A percentile compares a stretch with the other conserved stretches of the same genome.
These are phyloP conservation scores for Cryptus armator DNA, from an alignment of 2,888 invertebrate genomes.

Conservation along the genomic window DNA sequence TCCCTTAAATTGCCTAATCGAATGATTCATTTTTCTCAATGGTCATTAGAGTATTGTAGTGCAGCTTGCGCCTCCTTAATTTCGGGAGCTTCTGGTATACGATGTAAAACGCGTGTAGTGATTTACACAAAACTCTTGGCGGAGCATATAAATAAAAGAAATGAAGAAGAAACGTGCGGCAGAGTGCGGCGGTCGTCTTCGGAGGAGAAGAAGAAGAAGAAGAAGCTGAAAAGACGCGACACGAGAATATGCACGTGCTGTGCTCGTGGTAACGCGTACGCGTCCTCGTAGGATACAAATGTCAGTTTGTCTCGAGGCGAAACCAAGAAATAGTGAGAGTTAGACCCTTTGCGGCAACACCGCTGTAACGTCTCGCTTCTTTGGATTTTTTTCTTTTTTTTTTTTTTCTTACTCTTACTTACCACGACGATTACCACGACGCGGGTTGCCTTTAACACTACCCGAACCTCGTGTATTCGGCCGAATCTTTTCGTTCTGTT, in stretches of 20 bases:
- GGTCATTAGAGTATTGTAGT: slow-evolving; percentile 5
- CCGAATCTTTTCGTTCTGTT: slow-evolving; percentile 52
- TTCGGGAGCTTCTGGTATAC: slow-evolving; percentile 30
- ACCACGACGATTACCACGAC: slow-evolving; percentile 50
- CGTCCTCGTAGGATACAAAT: slow-evolving; percentile 63
- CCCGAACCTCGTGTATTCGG: slow-evolving; percentile 61
- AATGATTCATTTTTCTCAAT: background rate
- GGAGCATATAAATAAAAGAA: slow-evolving; percentile 44
- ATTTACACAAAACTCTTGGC: slow-evolving; percentile 21
- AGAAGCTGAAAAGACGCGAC: slow-evolving; percentile 55
- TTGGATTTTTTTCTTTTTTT: slow-evolving; percentile 1
- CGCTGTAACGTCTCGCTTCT: slow-evolving; percentile 36
- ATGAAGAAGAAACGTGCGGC: slow-evolving; percentile 38
- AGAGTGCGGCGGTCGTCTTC: slow-evolving; percentile 12
- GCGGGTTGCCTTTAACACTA: slow-evolving; percentile 44
- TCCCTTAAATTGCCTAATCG: too few species aligned
- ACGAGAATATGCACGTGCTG: slow-evolving; percentile 55
- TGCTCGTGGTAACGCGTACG: slow-evolving; percentile 37
- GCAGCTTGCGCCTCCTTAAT: slow-evolving; percentile 18
- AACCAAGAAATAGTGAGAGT: slow-evolving; percentile 55
- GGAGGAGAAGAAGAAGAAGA: slow-evolving; percentile 21
- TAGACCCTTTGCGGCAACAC: slow-evolving; percentile 64
- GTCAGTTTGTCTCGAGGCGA: slow-evolving; percentile 54
- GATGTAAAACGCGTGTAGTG: slow-evolving; percentile 45
- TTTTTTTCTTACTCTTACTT: slow-evolving; percentile 47